These are phyloP conservation scores for Otus sunia DNA, from an alignment of 2,113 vertebrate genomes.

Conservation along the genomic window DNA sequence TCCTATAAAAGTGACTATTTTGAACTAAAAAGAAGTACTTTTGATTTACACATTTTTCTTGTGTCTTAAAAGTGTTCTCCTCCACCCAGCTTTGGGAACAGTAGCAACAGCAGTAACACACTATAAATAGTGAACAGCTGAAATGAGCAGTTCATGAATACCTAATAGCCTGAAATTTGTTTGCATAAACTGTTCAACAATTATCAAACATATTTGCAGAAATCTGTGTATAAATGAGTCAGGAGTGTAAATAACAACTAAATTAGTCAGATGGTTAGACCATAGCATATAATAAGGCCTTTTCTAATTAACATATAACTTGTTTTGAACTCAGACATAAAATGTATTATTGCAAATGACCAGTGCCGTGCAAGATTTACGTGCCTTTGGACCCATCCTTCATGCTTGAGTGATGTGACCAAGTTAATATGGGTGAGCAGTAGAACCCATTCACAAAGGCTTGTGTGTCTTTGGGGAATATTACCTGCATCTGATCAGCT, in stretches of 20 bases:
- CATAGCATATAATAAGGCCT: neutral
- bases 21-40: neutral
- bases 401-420: neutral
- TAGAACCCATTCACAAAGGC: neutral
- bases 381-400: neutral
- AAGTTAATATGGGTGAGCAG: neutral
- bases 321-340: neutral
- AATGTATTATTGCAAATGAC: neutral
- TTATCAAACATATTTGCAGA: neutral
- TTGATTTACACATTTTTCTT: neutral
- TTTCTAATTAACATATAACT: neutral
- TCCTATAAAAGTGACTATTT: neutral
- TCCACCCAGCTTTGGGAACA: neutral
- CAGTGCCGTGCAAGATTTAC: neutral
- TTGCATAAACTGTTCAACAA: neutral
- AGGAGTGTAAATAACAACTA: neutral
- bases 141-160: constrained; percentile 24
- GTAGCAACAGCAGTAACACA: neutral
- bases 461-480: neutral
- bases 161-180: neutral
- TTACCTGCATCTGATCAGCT: neutral
- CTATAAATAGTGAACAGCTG: neutral
- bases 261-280: neutral
- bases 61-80: neutral
- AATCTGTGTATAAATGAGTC: constrained; percentile 14